These are phyloP conservation scores for Norana najaformis DNA, from an alignment of 2,888 invertebrate genomes.

Conservation along the genomic window DNA sequence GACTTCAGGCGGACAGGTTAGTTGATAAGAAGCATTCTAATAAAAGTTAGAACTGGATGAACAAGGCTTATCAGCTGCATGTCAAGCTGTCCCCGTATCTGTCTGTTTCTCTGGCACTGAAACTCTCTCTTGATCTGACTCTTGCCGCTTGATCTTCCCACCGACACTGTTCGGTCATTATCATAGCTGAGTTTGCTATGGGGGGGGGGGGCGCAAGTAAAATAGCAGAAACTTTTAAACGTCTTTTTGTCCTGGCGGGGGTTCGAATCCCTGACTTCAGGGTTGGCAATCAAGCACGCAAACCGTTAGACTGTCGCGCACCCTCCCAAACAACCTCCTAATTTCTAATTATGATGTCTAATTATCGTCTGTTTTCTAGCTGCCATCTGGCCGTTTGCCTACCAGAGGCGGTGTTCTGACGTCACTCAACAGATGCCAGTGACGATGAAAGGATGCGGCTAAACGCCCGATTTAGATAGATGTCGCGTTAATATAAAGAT, in stretches of 20 bases:
- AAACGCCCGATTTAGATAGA: neutral
- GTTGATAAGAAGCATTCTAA: neutral
- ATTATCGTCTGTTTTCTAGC: neutral
- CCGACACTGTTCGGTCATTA: neutral
- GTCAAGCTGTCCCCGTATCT: neutral
- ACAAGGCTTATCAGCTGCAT: neutral
- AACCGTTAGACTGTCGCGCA: neutral
- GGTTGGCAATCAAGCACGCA: neutral
- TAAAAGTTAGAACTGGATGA: neutral
- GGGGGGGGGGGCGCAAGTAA: too few species aligned
- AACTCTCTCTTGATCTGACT: neutral
- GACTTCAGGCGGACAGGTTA: slow-evolving; percentile 14
- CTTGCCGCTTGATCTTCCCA: neutral
- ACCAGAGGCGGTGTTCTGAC: slow-evolving; percentile 22
- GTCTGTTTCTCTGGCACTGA: neutral
- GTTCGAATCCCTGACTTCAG: neutral
- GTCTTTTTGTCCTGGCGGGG: too few species aligned
- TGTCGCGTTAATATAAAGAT: neutral
- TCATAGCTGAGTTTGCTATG: too few species aligned
- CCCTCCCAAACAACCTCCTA: neutral
- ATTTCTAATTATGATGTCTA: neutral
- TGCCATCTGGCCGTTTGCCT: neutral
- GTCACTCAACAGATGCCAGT: slow-evolving; percentile 22
- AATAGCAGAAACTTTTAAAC: too few species aligned
- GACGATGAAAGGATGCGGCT: neutral